Evolutionary conservation across 2,113 vertebrate species (phyloP), one percentile per base, ranked within the genome.

Genomic region (Micronycteris hirsuta): DNA sequence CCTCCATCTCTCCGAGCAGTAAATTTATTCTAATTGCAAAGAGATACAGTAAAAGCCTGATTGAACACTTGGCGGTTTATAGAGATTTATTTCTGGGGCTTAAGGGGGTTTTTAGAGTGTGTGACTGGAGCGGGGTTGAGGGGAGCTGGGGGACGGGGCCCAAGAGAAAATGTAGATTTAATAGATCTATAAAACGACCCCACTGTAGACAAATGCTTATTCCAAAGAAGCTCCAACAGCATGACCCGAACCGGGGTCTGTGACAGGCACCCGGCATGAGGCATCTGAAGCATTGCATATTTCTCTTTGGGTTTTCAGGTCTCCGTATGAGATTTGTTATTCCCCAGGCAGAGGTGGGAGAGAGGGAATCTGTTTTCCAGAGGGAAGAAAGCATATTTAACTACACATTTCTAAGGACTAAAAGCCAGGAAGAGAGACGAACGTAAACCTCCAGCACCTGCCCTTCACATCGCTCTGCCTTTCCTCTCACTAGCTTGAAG

Each of bases 11-110:
- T 97, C 93, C 65, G 90, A 95, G 98, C 98, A 98, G 98, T 99
- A 99, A 99, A 99, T 99, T 99, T 97, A 98, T 98, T 98, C 97
- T 98, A 99, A 98, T 98, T 98, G 98, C 98, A 97, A 82, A 97
- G 97, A 97, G 98, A 98, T 98, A 98, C 47, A 98, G 97, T 97
- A 97, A 98, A 98, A 98, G 97, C 97, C 93, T 81, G 91, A 96
- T 96, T 98, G 97, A 97, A 96, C n/a, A 73, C 98, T 98, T 95
- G 97, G 97, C 96, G 98, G 97, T 94, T 97, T 96, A 90, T 92
- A 92, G 97, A 98, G 98, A 98, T 98, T 98, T 98, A 98, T 98
- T 98, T 98, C 95, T 95, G 83, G 78, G 89, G 97, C 98, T 98
- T 93, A 98, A 95, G 88, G 85, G 93, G 97, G 97, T 89, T 97